Base-by-base conservation (phyloP, 64 coral and sea anemone species). In the Hydrozoanthus tunicans region DNA sequence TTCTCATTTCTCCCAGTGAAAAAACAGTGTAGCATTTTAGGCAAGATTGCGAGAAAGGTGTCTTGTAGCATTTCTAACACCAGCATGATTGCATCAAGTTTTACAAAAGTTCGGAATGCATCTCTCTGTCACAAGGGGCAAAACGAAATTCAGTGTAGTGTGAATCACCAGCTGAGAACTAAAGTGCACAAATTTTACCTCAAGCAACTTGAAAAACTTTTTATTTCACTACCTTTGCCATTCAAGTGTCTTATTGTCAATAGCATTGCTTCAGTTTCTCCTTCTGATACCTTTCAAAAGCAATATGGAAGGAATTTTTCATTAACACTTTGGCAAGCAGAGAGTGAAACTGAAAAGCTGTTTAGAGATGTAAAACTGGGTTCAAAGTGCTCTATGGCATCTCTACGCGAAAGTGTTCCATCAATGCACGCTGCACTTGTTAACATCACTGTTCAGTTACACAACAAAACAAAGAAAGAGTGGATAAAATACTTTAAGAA, bases 161-260 rank as follows among this genome's bases (percentile, higher is more conserved):
- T 78, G 62, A 59, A 80, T 20, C 1, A 27, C 25, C 51, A 8
- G 52, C 73, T 67, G 6, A 64, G 51, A n/a, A 9, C 26, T 64
- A 80, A 66, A 79, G 27, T 90, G 3, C 77, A 73, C 57, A 60
- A 90, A 60, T 15, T 67, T 63, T 90, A 81, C 65, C 24, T 53
- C 17, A 73, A 11, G 7, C 84, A 66, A 82, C 69, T 90, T 68
- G 78, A 7, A 51, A 93, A 71, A 20, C 65, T 93, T 3, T 93
- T 93, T 43, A 90, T 58, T 57, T 55, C 66, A 61, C 15, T 96
- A 6, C 68, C 95, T 2, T 56, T 76, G 6, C 89, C 95, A 70
- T 96, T 96, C 62, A 90, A 96, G 82, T 96, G 95, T 25, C 64
- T 89, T 23, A 77, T 94, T 43, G 57, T 96, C 12, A 76, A 91